Evolutionary conservation across 2,888 invertebrate genomes (phyloP), one percentile per base, ranked within the genome.

Genomic region (Drosophila hamatofila): DNA sequence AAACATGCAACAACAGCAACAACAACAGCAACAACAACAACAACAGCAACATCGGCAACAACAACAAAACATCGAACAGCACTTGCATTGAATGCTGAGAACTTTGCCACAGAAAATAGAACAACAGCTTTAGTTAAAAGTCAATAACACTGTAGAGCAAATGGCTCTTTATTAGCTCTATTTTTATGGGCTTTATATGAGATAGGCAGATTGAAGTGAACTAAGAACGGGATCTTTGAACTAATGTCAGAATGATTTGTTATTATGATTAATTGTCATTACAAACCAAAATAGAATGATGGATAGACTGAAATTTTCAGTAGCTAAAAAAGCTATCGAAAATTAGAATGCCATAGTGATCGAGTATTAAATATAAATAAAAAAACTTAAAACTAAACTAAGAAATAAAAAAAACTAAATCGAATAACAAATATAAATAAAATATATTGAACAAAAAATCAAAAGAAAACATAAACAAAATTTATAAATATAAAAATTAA

Each of bases 1-100:
- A 77, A 89, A 82, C 83, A 86, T 80, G 88, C 82, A 80, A 72
- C 75, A 77, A 55, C 58, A 75, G 69, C 72, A 69, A n/a, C 44
- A 35, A 12, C 65, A 71, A 46, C 64, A 73, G 39, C 71, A 71
- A 18, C 60, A 57, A 12, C 52, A 54, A 39, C 67, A 68, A 14
- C 72, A 65, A 30, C 65, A 68, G 16, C 69, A 66, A 54, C 62
- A 62, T n/a, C n/a, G n/a, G n/a, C n/a, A n/a, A 30, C 65, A 68
- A n/a, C 69, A 66, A 54, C 62, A 62, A 55, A 80, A 84, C 84
- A 80, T 57, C 59, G 69, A 80, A 83, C 72, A 73, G 78, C 87
- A 88, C 83, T 86, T 85, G 83, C 82, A 72, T 82, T 79, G 63
- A 78, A 66, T 68, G 76, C 81, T 86, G 69, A 78, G 83, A 83